phyloP scores from a whole-genome alignment of 2,888 invertebrate species.

The Papilio gigon region DNA sequence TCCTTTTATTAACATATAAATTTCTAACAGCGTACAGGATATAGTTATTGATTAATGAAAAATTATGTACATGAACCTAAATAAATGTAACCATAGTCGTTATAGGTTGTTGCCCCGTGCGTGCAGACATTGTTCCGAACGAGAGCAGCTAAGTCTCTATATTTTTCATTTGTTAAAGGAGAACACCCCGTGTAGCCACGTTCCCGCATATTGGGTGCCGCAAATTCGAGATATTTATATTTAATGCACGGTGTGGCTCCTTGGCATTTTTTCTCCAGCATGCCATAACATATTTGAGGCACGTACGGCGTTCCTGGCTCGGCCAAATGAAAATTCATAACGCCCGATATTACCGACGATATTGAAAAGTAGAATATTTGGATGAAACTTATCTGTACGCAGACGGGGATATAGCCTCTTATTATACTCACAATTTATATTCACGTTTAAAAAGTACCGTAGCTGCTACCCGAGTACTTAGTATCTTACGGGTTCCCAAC shows the following conservation, averaged over 20 bases:
- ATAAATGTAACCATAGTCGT: background rate
- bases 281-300: constrained; percentile 64
- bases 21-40: background rate
- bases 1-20: background rate
- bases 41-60: background rate
- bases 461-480: too few relatives aligned
- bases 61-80: background rate
- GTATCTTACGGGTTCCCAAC: too few relatives aligned
- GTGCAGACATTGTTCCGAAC: background rate
- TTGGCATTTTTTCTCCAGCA: constrained; percentile 46
- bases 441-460: background rate
- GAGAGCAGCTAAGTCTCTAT: constrained; percentile 17
- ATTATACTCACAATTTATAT: background rate
- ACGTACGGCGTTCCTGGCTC: constrained; percentile 56
- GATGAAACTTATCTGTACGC: constrained; percentile 47
- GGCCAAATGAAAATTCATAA: constrained; percentile 73
- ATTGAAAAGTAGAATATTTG: constrained; percentile 80
- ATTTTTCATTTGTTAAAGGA: constrained; percentile 19
- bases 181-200: constrained; percentile 37
- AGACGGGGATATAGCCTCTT: constrained; percentile 1
- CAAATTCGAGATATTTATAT: constrained; percentile 59
- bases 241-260: constrained; percentile 53
- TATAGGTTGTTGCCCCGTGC: background rate
- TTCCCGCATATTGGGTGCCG: constrained; percentile 40
- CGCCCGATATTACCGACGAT: constrained; percentile 64